Conservation (phyloP, 2,888 invertebrate genomes). For the Heteromyza rotundicornis region DNA sequence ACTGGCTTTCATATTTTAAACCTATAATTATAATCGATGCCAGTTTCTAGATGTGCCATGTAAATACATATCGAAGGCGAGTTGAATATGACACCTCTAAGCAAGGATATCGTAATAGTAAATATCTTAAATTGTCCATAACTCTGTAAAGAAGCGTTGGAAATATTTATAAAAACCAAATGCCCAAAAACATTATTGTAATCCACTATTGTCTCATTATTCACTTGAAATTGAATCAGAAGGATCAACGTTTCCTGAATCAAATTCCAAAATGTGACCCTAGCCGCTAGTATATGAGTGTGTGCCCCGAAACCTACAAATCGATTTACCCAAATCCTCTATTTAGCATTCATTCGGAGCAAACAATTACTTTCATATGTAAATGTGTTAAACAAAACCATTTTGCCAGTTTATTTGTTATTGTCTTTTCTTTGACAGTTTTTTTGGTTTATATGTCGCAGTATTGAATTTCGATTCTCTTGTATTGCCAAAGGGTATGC, state of each 20-base stretch:
- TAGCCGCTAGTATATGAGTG: not conserved
- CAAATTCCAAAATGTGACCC: not conserved
- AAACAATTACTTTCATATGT: conserved; percentile 24
- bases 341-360: conserved; percentile 55
- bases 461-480: conserved; percentile 2
- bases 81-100: no score
- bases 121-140: no score
- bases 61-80: no score
- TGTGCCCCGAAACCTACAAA: conserved; percentile 37
- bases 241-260: conserved; percentile 24
- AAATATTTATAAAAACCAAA: not conserved
- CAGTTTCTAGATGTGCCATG: no score
- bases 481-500: not conserved
- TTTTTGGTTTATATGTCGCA: not conserved
- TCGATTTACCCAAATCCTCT: conserved; percentile 57
- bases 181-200: conserved; percentile 16
- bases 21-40: no score
- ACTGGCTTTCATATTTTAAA: no score
- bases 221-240: conserved; percentile 28
- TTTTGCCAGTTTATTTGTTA: no score
- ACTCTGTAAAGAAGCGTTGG: no score
- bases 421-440: not conserved
- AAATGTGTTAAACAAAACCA: not conserved
- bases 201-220: conserved; percentile 35
- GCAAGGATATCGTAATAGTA: no score